Evolutionary conservation across 2,797 vertebrate genomes (phyloP).

Genomic region (Sylvilagus floridanus): DNA sequence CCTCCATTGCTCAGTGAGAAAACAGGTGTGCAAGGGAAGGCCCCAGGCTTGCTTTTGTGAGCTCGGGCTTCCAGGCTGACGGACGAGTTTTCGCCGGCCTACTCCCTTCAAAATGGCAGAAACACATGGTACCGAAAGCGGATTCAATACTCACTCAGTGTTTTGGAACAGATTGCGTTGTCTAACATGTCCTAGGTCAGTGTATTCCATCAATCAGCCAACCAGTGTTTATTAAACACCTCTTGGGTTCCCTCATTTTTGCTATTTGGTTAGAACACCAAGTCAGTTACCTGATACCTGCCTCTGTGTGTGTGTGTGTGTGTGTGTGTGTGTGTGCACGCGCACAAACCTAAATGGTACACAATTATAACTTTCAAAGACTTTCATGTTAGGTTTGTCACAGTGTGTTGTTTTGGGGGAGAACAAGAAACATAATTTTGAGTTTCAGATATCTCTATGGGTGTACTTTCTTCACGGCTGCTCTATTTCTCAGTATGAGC

Average conservation of each 20-base stretch:
- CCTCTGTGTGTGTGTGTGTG: neutral
- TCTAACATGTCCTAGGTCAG: neutral
- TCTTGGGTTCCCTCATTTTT: conserved; percentile 25
- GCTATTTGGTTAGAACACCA: neutral
- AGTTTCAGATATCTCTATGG: neutral
- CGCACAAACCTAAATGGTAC: neutral
- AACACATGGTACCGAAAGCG: conserved; percentile 31
- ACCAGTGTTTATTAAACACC: conserved; percentile 75
- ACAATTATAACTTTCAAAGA: conserved; percentile 17
- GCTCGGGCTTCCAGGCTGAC: neutral
- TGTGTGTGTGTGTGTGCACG: too few relatives aligned
- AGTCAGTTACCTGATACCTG: conserved; percentile 17
- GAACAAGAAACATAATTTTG: neutral
- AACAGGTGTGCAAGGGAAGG: conserved; percentile 39
- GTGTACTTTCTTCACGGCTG: neutral
- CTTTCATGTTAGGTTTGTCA: neutral
- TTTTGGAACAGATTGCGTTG: conserved; percentile 66
- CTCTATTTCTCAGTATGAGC: neutral
- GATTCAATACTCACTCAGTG: neutral
- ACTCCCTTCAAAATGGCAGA: neutral
- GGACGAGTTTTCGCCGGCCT: neutral
- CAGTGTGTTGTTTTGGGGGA: neutral
- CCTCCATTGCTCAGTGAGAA: neutral
- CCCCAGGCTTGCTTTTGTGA: neutral
- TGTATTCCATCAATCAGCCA: conserved; percentile 62